These are phyloP conservation scores for Ardeotis arabs DNA, from an alignment of 2,113 vertebrate species.

Conservation along the genomic window DNA sequence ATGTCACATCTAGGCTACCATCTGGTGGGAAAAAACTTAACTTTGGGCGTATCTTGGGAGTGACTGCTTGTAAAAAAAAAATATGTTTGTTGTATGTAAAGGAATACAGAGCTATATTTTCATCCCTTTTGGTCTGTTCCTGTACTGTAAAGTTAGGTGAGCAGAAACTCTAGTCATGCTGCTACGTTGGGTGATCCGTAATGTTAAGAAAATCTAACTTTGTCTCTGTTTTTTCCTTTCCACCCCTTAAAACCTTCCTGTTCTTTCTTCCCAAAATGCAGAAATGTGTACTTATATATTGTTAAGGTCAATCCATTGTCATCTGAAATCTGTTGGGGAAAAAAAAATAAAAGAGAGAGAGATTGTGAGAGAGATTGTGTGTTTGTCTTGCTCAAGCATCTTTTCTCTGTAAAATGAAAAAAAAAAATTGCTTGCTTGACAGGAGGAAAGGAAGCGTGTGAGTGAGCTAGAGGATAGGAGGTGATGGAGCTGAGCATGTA, in stretches of 20 bases:
- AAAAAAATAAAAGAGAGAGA: too few species aligned
- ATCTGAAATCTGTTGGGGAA: neutral
- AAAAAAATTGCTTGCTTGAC: neutral
- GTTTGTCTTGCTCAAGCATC: neutral
- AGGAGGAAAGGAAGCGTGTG: neutral
- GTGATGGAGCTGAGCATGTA: neutral
- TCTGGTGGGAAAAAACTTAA: neutral
- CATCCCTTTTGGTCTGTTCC: neutral
- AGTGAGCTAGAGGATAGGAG: neutral
- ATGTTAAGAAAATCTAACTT: neutral
- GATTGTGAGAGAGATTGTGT: neutral
- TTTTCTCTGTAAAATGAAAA: neutral
- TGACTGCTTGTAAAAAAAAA: neutral
- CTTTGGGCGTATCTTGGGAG: neutral
- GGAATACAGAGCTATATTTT: neutral
- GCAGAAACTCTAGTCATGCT: neutral
- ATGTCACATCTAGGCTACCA: neutral
- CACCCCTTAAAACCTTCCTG: neutral
- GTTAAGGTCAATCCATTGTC: neutral
- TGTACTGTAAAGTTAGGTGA: neutral
- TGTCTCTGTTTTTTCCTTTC: neutral
- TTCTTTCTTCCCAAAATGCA: neutral
- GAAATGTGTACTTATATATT: neutral
- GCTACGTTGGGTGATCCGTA: fast-evolving
- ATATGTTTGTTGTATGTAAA: neutral